Conservation (phyloP, 2,888 invertebrate genomes). For the Melangyna quadrimaculata region DNA sequence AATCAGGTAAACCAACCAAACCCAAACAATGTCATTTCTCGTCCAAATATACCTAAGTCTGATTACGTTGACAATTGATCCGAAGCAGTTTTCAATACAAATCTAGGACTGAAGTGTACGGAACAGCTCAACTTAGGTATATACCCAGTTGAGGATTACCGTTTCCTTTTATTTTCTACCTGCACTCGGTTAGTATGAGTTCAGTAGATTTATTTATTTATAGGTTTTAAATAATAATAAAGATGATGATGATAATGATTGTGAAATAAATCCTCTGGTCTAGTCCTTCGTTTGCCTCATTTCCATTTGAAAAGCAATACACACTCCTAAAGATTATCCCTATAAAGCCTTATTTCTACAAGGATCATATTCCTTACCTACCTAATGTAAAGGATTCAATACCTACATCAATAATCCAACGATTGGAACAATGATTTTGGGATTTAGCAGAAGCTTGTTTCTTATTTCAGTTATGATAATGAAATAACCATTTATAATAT, state of each 20-base stretch:
- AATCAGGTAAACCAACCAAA: slow-evolving; percentile 32
- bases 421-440: slow-evolving; percentile 12
- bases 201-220: neutral
- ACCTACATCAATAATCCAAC: slow-evolving; percentile 3
- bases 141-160: slow-evolving; percentile 27
- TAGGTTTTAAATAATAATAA: slow-evolving; percentile 28
- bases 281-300: slow-evolving; percentile 24
- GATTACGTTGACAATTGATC: slow-evolving; percentile 40
- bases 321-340: slow-evolving; percentile 24
- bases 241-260: slow-evolving; percentile 44
- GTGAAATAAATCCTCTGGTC: slow-evolving; percentile 40
- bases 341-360: slow-evolving; percentile 14
- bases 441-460: slow-evolving; percentile 1
- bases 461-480: neutral
- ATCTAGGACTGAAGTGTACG: neutral
- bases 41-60: neutral
- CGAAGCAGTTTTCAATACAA: slow-evolving; percentile 2
- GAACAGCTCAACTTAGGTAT: neutral
- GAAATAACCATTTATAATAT: neutral
- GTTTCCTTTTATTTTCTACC: slow-evolving; percentile 21
- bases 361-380: neutral
- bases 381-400: slow-evolving; percentile 9
- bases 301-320: slow-evolving; percentile 46
- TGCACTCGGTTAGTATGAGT: neutral
- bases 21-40: neutral